Evolutionary conservation across 2,888 invertebrate species (phyloP), one percentile per base, ranked within the genome.

Genomic region (Idaea straminata): DNA sequence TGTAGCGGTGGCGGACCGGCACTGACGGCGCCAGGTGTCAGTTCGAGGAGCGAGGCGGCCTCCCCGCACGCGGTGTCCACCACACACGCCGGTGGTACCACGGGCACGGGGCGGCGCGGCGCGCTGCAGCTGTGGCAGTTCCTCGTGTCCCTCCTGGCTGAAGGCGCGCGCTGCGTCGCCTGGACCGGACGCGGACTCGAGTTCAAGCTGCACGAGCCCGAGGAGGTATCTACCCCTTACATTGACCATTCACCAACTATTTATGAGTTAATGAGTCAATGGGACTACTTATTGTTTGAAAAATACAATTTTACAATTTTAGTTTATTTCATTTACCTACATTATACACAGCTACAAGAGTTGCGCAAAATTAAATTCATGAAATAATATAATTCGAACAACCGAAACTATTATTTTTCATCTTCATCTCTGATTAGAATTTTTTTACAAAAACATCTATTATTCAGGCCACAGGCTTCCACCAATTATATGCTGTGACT

Each of bases 111-210:
- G 0, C 89, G 97, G n/a, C 93, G 98, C 47, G 98, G 98, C 0
- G 97, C 97, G 0, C 94, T 98, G 15, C 98, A 99, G 83, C 91
- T 99, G 64, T 99, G 98, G 98, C 99, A 99, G 92, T 99, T 99
- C 89, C 94, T 99, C 61, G 98, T 98, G 94, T 96, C 69, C 85
- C 87, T 80, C 81, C 92, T 94, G 95, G 96, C 77, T 93, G 97
- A 87, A 96, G 92, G 92, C 5, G 95, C 96, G 25, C 96, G 96
- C 65, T 97, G 97, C 83, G 98, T 98, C 69, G 97, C 98, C 2
- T 98, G 98, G 98, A 99, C 98, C 0, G 98, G 98, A 0, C 93
- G 98, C 13, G 98, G 98, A 1, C 96, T 98, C 93, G 98, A 99
- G 88, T 99, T 99, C 86, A 99, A 99, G 85, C 94, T 99, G 57